Percentiles rank a stretch among this genome's conserved stretches.
phyloP scores from a whole-genome alignment of 2,113 vertebrate species.

The Phalacrocorax aristotelis region DNA sequence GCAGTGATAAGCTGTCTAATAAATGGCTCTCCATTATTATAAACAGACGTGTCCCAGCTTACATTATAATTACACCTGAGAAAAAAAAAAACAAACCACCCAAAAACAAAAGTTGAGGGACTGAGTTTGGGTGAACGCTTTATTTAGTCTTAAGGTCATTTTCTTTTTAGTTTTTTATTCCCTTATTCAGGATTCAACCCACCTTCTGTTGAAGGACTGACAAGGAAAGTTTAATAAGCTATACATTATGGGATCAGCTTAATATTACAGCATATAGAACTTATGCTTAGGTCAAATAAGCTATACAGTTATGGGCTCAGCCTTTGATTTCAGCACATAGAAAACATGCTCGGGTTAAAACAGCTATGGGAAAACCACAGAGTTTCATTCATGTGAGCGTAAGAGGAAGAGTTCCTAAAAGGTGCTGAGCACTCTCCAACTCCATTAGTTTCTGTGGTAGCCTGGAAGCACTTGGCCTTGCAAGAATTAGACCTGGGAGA shows the following conservation, averaged over 20 bases:
- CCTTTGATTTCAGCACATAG: not conserved
- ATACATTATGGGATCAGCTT: not conserved
- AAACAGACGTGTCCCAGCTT: not conserved
- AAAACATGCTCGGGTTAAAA: not conserved
- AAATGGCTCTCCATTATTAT: not conserved
- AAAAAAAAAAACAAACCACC: not conserved
- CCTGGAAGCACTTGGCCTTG: not conserved
- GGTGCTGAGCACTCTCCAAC: not conserved
- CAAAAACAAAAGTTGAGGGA: not conserved
- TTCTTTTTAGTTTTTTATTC: not conserved
- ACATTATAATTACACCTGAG: not conserved
- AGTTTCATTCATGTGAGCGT: not conserved
- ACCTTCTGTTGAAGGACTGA: not conserved
- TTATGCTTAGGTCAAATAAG: not conserved
- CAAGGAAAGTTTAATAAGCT: not conserved
- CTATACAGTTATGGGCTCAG: not conserved
- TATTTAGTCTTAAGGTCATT: not conserved
- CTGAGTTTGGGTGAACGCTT: not conserved
- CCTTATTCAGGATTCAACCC: not conserved
- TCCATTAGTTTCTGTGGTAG: not conserved
- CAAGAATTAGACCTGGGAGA: not conserved
- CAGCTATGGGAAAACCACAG: not conserved
- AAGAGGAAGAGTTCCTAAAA: not conserved
- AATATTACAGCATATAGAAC: not conserved
- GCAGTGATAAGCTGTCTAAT: not conserved